These are phyloP conservation scores for Pipistrellus pygmaeus DNA, from an alignment of 2,797 vertebrate genomes.

Conservation along the genomic window DNA sequence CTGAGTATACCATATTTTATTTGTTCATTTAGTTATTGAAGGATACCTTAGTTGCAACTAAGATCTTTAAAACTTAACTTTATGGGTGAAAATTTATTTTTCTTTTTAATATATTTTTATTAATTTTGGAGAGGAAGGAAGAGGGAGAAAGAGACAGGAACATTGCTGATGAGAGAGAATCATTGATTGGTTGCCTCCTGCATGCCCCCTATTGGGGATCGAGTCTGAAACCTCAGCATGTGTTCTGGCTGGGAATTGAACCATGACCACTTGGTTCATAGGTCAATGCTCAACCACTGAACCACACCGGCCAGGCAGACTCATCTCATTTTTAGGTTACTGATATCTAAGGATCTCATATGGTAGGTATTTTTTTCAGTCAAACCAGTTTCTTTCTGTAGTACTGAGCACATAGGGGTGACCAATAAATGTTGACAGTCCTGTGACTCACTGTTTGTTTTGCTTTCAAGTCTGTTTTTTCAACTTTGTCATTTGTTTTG, in stretches of 20 bases:
- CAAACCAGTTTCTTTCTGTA: background rate
- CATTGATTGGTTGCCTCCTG: no score
- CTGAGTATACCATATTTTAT: background rate
- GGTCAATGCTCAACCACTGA: no score
- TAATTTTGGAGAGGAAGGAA: no score
- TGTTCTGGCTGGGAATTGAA: no score
- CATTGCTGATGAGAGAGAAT: no score
- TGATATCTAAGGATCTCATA: background rate
- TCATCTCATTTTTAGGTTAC: conserved; percentile 23
- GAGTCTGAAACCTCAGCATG: no score
- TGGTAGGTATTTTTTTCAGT: conserved; percentile 25
- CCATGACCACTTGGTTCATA: no score
- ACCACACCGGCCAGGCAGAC: no score
- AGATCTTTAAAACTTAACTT: conserved; percentile 11
- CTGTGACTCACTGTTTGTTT: background rate
- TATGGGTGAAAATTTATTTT: background rate
- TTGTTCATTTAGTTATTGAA: background rate
- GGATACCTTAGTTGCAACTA: background rate
- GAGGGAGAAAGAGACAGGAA: no score
- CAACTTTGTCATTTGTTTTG: conserved; percentile 23
- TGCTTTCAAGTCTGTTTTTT: conserved; percentile 53
- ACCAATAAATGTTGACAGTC: conserved; percentile 7
- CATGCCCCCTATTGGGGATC: no score
- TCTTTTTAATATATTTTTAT: no score
- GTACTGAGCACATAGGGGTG: background rate